Evolutionary conservation across 2,797 vertebrate species (phyloP), one percentile per base, ranked within the genome.

Genomic region (Chaetophractus vellerosus): DNA sequence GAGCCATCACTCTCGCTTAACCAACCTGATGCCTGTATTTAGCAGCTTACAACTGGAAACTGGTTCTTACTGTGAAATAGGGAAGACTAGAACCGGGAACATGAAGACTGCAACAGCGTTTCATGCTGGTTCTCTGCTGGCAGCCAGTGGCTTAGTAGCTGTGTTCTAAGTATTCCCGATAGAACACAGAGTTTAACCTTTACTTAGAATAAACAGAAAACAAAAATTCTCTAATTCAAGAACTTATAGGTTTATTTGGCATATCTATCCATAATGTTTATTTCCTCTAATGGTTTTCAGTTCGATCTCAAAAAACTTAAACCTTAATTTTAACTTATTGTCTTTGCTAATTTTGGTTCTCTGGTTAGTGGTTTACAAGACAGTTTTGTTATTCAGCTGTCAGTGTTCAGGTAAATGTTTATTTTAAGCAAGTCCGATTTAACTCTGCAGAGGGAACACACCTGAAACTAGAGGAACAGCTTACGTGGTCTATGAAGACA

Each of bases 401-500:
- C 19, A 57, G 0, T 87, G 75, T 5, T 61, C 18, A 2, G 31
- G 52, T 91, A 78, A 68, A 78, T 80, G 21, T 87, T 57, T 84
- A 14, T 76, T 93, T 82, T 81, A 83, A 75, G 82, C 83, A 80
- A 64, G n/a, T 91, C 68, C 31, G 6, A 41, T 84, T 94, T 95
- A 75, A 38, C 78, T 33, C 21, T 96, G 52, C 98, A 99, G 99
- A 36, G 99, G 99, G 5, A 99, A 99, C 97, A 99, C 99, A 33
- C 99, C 99, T 2, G 99, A 99, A 98, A 98, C 99, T 0, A 99
- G 99, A 98, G 99, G 99, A 97, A 99, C 99, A 3, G 99, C 99
- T 7, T 99, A 99, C 0, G 99, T 99, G 31, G 99, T 99, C 15
- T 99, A 99, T 33, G 99, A 99, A 98, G 99, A 99, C 97, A 99